A percentile compares a stretch with the other conserved stretches of the same genome.
phyloP scores from a whole-genome alignment of 2,888 invertebrate species.

The Elmis aenea region DNA sequence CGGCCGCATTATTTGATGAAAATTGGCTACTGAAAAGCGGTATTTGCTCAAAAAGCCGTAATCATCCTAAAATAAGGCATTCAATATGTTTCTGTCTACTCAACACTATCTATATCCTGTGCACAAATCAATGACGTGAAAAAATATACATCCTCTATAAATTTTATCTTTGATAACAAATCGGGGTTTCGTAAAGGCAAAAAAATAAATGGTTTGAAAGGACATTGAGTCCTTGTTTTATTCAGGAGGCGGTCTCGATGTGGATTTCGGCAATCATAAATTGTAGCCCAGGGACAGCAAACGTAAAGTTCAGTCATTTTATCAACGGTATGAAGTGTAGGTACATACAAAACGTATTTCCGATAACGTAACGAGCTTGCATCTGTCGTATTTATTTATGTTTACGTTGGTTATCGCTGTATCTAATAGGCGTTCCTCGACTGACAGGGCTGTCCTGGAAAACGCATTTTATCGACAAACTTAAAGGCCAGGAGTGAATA shows the following conservation, averaged over 20 bases:
- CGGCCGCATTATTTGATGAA: too few species aligned
- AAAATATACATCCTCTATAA: slow-evolving; percentile 25
- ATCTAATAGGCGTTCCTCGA: too few species aligned
- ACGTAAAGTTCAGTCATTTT: slow-evolving; percentile 29
- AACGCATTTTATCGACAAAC: too few species aligned
- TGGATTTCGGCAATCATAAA: slow-evolving; percentile 37
- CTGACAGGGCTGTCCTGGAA: too few species aligned
- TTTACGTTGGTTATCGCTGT: too few species aligned
- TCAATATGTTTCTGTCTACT: slow-evolving; percentile 9
- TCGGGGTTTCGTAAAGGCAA: slow-evolving; percentile 20
- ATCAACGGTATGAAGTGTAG: slow-evolving; percentile 31
- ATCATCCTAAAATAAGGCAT: slow-evolving; percentile 11
- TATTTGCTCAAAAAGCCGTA: slow-evolving; percentile 10
- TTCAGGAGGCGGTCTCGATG: slow-evolving; percentile 34
- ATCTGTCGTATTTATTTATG: slow-evolving; percentile 13
- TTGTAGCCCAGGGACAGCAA: slow-evolving; percentile 30
- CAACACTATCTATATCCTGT: slow-evolving; percentile 2
- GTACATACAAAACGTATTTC: slow-evolving; percentile 1
- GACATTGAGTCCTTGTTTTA: slow-evolving; percentile 31
- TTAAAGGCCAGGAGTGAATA: too few species aligned
- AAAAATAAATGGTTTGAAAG: slow-evolving; percentile 30
- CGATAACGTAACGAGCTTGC: slow-evolving; percentile 10
- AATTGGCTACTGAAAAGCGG: too few species aligned
- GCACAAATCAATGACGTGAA: slow-evolving; percentile 23
- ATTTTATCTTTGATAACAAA: slow-evolving; percentile 27